phyloP scores from a whole-genome alignment of 2,113 vertebrate genomes.

The Hippotragus niger region DNA sequence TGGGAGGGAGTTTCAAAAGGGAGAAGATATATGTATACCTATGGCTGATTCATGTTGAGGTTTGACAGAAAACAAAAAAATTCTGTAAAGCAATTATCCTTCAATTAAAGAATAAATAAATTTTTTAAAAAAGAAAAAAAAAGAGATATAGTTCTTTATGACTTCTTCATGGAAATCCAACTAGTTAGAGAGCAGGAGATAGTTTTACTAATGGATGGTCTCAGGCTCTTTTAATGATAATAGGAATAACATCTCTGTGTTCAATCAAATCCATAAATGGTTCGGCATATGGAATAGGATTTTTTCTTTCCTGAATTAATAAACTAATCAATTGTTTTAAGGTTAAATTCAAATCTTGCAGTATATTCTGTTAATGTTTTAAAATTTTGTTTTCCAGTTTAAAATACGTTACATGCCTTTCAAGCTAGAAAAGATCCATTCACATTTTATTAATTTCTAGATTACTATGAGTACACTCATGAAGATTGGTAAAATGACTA shows the following conservation, averaged over 20 bases:
- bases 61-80: neutral
- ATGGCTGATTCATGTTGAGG: neutral
- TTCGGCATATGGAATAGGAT: neutral
- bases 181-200: neutral
- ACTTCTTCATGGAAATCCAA: neutral
- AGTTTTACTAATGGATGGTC: neutral
- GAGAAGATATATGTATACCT: neutral
- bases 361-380: neutral
- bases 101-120: neutral
- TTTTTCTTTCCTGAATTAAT: slow-evolving; percentile 25
- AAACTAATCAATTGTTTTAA: neutral
- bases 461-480: neutral
- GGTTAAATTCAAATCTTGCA: slow-evolving; percentile 26
- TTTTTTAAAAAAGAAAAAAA: neutral
- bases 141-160: neutral
- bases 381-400: neutral
- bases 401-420: neutral
- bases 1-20: neutral
- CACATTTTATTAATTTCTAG: neutral
- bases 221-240: neutral
- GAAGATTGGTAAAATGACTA: neutral
- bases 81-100: neutral
- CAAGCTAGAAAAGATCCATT: neutral
- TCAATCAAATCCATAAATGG: neutral
- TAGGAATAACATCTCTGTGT: neutral